Percentiles rank a stretch among this genome's conserved stretches.
Conservation (phyloP, 2,113 vertebrate genomes). For the Rhipidura dahli region DNA sequence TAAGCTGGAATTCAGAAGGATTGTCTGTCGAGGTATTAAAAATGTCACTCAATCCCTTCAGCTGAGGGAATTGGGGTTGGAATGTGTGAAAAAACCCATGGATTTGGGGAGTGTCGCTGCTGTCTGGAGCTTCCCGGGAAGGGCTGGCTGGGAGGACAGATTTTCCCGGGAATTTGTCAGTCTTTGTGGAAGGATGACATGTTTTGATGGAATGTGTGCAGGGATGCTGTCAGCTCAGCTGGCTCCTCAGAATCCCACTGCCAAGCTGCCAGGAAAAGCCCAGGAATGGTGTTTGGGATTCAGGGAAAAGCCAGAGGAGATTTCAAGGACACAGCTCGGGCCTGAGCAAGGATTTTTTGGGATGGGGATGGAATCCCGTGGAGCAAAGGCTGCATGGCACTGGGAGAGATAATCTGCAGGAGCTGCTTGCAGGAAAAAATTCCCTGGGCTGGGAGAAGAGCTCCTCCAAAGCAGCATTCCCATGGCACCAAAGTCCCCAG, state of each 20-base stretch:
- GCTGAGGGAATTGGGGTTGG: background rate
- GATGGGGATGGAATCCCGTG: background rate
- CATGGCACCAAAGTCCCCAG: background rate
- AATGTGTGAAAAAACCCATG: background rate
- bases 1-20: background rate
- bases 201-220: slow-evolving; percentile 5
- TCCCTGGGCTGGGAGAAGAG: background rate
- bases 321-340: accelerated
- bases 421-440: background rate
- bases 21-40: slow-evolving; percentile 17
- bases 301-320: accelerated
- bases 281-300: accelerated
- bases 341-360: background rate
- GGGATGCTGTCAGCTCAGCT: slow-evolving; percentile 11
- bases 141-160: slow-evolving; percentile 48
- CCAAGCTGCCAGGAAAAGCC: background rate
- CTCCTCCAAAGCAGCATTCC: background rate
- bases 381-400: accelerated
- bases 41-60: slow-evolving; percentile 8
- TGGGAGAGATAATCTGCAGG: background rate
- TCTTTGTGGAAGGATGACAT: slow-evolving; percentile 42
- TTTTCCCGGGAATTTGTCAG: slow-evolving; percentile 19
- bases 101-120: background rate
- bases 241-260: background rate
- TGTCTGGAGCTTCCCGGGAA: slow-evolving; percentile 31